A percentile compares a stretch with the other conserved stretches of the same genome.
phyloP scores from a whole-genome alignment of 1,140 invertebrate species.

The Pinna nobilis region DNA sequence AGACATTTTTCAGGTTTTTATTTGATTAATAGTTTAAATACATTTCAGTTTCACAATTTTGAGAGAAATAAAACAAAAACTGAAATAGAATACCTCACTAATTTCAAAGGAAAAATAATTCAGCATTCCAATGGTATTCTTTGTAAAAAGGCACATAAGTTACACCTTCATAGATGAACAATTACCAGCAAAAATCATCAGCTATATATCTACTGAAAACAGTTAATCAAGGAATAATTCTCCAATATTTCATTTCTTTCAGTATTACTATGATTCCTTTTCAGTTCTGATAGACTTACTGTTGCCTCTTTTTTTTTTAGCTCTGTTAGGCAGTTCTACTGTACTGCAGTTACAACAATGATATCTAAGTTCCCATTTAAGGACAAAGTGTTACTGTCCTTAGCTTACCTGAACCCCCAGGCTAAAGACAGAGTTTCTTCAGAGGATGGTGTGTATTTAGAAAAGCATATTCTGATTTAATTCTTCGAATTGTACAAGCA shows the following conservation, averaged over 20 bases:
- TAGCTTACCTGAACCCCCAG: neutral
- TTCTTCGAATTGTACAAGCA: too few relatives aligned
- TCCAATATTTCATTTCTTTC: too few relatives aligned
- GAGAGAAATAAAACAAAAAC: neutral
- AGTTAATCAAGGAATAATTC: too few relatives aligned
- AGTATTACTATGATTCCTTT: neutral
- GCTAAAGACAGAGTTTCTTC: neutral
- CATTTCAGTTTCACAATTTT: neutral
- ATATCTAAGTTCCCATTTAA: constrained; percentile 13
- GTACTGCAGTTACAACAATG: neutral
- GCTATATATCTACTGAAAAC: too few relatives aligned
- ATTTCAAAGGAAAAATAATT: too few relatives aligned
- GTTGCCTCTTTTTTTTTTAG: neutral
- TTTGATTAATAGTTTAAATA: neutral
- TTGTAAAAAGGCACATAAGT: too few relatives aligned
- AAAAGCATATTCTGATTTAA: too few relatives aligned
- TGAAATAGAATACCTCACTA: neutral
- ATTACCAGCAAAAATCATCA: too few relatives aligned
- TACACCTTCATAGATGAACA: too few relatives aligned
- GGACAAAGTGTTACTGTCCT: neutral
- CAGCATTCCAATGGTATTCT: too few relatives aligned
- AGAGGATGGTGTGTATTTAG: too few relatives aligned
- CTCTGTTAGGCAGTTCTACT: constrained; percentile 9
- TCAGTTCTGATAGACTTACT: neutral
- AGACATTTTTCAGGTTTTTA: neutral